Evolutionary conservation across 30 jellyfish, hydroid and myxozoan genomes (phyloP).

Genomic region (Aurelia aurita complex sp. Pacific): DNA sequence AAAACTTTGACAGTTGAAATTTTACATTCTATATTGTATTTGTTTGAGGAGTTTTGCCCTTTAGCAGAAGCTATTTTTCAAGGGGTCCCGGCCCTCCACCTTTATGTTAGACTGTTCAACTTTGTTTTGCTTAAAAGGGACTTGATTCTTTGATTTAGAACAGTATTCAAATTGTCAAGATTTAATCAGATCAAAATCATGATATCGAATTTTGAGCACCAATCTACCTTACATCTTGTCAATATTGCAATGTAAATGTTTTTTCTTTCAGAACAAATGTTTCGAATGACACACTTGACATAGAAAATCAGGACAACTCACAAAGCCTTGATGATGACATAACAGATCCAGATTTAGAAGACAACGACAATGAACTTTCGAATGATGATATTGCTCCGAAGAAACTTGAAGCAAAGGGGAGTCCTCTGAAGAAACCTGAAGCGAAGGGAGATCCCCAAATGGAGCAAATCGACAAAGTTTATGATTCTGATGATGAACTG

Average conservation of each 20-base stretch:
- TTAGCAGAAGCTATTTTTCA: too few relatives aligned
- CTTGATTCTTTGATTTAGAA: too few relatives aligned
- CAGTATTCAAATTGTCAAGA: too few relatives aligned
- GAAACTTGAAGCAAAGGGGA: not conserved
- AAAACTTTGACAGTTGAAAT: too few relatives aligned
- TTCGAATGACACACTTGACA: not conserved
- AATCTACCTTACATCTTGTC: not conserved
- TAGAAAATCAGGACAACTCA: not conserved
- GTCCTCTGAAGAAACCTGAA: not conserved
- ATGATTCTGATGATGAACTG: slow-evolving; percentile 53
- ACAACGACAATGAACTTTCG: not conserved
- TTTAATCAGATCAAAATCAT: too few relatives aligned
- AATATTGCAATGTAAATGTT: not conserved
- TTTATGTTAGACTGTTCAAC: too few relatives aligned
- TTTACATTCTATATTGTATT: too few relatives aligned
- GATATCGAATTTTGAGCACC: too few relatives aligned
- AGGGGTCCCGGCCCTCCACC: too few relatives aligned
- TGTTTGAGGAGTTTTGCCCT: too few relatives aligned
- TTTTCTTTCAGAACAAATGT: not conserved
- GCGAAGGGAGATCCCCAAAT: not conserved
- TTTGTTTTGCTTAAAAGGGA: too few relatives aligned
- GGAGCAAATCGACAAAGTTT: not conserved
- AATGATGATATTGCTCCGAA: slow-evolving; percentile 10
- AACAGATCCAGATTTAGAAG: not conserved
- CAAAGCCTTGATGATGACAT: not conserved